Conservation (phyloP, 2,888 invertebrate genomes). For the Apamea crenata region DNA sequence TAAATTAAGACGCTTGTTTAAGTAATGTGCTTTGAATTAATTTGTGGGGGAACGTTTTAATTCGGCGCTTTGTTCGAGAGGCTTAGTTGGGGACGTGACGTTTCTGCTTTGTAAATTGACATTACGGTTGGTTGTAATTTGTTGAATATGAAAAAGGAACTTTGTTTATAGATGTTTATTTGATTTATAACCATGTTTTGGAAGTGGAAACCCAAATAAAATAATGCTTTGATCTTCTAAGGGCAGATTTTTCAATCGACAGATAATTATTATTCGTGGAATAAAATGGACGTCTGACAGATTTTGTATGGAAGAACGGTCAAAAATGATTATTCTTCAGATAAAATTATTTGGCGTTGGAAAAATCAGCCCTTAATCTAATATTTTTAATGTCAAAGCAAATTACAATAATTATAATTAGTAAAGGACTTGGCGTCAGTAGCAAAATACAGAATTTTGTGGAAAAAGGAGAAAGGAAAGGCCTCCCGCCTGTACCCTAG, state of each 20-base stretch:
- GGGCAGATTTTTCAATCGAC: neutral
- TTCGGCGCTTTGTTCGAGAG: constrained; percentile 52
- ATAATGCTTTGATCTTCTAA: neutral
- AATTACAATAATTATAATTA: constrained; percentile 8
- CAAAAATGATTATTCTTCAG: too few relatives aligned
- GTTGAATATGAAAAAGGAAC: constrained; percentile 27
- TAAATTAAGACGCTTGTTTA: constrained; percentile 62
- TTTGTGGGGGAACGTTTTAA: constrained; percentile 52
- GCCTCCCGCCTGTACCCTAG: too few relatives aligned
- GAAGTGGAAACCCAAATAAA: neutral
- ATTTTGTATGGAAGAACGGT: too few relatives aligned
- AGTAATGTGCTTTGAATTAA: constrained; percentile 66
- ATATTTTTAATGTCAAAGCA: neutral
- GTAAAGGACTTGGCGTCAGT: neutral
- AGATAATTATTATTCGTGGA: too few relatives aligned
- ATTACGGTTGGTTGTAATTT: constrained; percentile 8
- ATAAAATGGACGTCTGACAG: too few relatives aligned
- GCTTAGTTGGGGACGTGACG: constrained; percentile 43
- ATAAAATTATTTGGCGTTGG: too few relatives aligned
- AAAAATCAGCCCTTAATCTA: too few relatives aligned
- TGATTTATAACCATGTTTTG: neutral
- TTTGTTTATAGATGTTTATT: constrained; percentile 8
- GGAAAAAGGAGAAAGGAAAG: neutral
- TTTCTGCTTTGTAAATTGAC: constrained; percentile 39
- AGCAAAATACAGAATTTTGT: neutral